A percentile compares a stretch with the other conserved stretches of the same genome.
Conservation (phyloP, 1,140 invertebrate species). For the Coptotermes formosanus region DNA sequence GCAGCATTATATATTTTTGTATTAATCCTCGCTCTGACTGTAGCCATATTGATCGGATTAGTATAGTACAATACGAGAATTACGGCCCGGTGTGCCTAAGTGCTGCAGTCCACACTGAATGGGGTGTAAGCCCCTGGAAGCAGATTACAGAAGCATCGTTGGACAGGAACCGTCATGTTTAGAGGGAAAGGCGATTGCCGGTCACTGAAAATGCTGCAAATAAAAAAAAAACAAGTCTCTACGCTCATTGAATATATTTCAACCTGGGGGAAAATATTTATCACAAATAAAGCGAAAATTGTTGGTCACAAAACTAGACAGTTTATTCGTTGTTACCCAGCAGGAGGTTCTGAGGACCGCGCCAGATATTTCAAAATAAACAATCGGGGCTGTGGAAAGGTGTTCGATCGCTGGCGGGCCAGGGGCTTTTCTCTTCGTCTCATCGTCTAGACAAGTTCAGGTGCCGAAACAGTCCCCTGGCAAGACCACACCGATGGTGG, state of each 20-base stretch:
- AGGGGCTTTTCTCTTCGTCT: too few relatives aligned
- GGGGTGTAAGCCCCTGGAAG: not conserved
- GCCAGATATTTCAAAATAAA: too few relatives aligned
- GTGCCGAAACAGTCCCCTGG: too few relatives aligned
- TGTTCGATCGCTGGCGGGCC: too few relatives aligned
- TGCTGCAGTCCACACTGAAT: not conserved
- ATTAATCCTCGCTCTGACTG: not conserved
- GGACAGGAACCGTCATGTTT: not conserved
- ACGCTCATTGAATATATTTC: not conserved
- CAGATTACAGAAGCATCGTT: not conserved
- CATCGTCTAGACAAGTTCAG: too few relatives aligned
- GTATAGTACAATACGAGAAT: not conserved
- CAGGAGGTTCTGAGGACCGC: not conserved
- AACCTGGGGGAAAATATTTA: not conserved
- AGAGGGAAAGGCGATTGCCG: not conserved
- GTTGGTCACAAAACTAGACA: not conserved
- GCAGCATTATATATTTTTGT: not conserved
- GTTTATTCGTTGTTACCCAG: not conserved
- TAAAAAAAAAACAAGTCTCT: not conserved
- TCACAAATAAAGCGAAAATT: not conserved
- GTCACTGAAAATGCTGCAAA: not conserved
- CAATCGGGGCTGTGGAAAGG: too few relatives aligned
- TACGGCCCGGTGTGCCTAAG: not conserved
- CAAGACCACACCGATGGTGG: too few relatives aligned
- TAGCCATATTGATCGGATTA: conserved; percentile 13